Evolutionary conservation across 2,888 invertebrate species (phyloP).

Genomic region (Caenorhabditis sp.): DNA sequence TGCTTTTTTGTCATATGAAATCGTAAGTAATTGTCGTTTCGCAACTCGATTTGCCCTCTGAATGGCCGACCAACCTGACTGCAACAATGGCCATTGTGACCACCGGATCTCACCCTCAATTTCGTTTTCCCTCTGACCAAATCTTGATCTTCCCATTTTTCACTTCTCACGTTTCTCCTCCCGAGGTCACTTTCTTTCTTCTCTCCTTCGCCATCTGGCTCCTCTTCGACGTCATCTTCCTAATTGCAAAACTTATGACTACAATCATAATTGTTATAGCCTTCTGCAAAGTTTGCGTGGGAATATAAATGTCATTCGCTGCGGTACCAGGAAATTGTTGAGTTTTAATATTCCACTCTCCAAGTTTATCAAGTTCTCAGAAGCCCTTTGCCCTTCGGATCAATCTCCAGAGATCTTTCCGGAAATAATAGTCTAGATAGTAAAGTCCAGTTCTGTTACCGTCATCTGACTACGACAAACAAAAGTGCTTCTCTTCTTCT

Average conservation of each 20-base stretch:
- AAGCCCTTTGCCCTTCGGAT: not conserved
- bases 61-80: no score
- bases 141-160: no score
- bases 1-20: no score
- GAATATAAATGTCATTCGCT: constrained; percentile 1
- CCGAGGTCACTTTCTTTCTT: not conserved
- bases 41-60: no score
- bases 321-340: not conserved
- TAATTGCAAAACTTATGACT: constrained; percentile 13
- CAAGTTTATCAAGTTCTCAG: not conserved
- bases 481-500: not conserved
- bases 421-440: not conserved
- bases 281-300: constrained; percentile 8
- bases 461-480: not conserved
- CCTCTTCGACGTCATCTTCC: constrained; percentile 5
- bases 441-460: not conserved
- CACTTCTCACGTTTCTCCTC: no score
- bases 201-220: not conserved
- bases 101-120: no score
- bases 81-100: no score
- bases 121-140: no score
- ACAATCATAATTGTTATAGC: constrained; percentile 6
- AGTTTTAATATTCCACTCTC: no score
- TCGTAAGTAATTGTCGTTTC: no score
- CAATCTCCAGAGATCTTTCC: not conserved